Evolutionary conservation across 2,888 invertebrate genomes (phyloP).

Genomic region (Drosophila fungiperda): DNA sequence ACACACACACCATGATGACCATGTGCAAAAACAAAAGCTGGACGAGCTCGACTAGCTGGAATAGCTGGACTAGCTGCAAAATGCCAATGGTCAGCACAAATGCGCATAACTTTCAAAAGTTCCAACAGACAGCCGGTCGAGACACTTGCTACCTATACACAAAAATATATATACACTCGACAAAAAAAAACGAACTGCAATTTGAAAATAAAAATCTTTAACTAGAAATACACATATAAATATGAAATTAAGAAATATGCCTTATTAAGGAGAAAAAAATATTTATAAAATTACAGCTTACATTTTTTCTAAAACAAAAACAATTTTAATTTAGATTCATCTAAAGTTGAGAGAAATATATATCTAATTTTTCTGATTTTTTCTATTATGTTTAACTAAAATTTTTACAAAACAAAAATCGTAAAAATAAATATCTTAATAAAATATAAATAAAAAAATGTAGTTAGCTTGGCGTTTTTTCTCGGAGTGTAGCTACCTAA

Average conservation of each 20-base stretch:
- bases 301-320: too few species aligned
- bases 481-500: neutral
- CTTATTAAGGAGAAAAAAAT: too few species aligned
- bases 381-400: too few species aligned
- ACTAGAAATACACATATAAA: neutral
- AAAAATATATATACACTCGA: constrained; percentile 4
- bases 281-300: too few species aligned
- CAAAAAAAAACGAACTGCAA: neutral
- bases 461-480: neutral
- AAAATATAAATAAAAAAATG: too few species aligned
- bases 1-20: constrained; percentile 16
- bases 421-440: too few species aligned
- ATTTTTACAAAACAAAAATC: too few species aligned
- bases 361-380: too few species aligned
- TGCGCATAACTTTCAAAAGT: constrained; percentile 77
- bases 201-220: neutral
- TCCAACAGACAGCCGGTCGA: constrained; percentile 64
- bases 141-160: constrained; percentile 48
- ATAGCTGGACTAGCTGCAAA: constrained; percentile 50
- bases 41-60: neutral
- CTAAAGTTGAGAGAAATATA: too few species aligned
- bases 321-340: too few species aligned
- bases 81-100: constrained; percentile 81
- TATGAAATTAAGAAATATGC: too few species aligned
- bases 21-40: constrained; percentile 72